These are phyloP conservation scores for Homarus gammarus DNA, from an alignment of 2,888 invertebrate genomes.

Conservation along the genomic window DNA sequence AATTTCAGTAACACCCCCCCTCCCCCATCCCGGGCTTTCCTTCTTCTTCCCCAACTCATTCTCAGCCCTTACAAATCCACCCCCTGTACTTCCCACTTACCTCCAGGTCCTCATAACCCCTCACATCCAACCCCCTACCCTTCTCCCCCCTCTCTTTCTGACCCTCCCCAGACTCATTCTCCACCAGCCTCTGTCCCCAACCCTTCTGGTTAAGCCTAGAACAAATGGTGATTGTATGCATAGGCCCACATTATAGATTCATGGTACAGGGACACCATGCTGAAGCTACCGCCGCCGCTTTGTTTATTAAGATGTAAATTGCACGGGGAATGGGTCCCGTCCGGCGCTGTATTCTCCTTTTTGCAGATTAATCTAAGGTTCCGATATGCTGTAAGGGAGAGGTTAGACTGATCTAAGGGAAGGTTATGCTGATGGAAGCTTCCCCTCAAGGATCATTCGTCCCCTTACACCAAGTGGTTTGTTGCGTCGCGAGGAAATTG, in stretches of 20 bases:
- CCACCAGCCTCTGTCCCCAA: slow-evolving; percentile 3
- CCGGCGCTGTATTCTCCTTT: neutral
- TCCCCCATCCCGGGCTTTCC: neutral
- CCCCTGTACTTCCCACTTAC: neutral
- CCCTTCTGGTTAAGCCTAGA: slow-evolving; percentile 39
- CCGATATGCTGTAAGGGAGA: neutral
- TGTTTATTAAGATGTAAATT: slow-evolving; percentile 49
- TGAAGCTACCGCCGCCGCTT: slow-evolving; percentile 9
- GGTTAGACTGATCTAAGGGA: neutral
- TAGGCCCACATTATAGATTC: slow-evolving; percentile 46
- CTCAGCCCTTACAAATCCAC: neutral
- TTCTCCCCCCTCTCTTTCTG: neutral
- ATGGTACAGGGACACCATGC: slow-evolving; percentile 29
- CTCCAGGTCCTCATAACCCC: too few species aligned
- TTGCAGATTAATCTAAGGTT: neutral
- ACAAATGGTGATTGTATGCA: slow-evolving; percentile 54
- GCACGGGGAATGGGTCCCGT: neutral
- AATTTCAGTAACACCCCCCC: too few species aligned
- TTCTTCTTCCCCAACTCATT: neutral
- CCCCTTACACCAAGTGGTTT: neutral
- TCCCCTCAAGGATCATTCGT: neutral
- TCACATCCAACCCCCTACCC: neutral
- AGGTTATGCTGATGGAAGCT: neutral
- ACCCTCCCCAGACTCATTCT: neutral
- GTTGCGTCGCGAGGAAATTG: slow-evolving; percentile 2